Base-by-base conservation (phyloP, 2,888 invertebrate species). In the Gymnocheta viridis region DNA sequence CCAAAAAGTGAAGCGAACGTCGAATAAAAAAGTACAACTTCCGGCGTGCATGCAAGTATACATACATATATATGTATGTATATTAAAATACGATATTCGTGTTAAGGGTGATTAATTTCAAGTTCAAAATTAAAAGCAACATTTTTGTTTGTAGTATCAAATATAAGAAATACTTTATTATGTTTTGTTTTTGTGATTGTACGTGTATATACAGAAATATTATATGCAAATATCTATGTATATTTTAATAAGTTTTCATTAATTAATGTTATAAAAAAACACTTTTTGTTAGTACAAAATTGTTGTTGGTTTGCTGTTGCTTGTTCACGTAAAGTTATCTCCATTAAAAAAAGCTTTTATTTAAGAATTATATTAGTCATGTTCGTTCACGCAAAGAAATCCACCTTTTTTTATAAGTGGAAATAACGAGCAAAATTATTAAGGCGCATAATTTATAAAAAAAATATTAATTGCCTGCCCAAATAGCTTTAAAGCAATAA, bases 201-300 rank as follows among this genome's bases (percentile, higher is more conserved):
- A 86, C 85, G 85, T 86, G 85, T 87, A 87, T 87, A 86, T 87
- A 87, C 87, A 87, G 87, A 86, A 81, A 81, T 72, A 51, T 82
- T 72, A 78, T 84, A 73, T 77, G 76, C 76, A 82, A 79, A 56
- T 83, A n/a, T n/a, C n/a, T n/a, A n/a, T n/a, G n/a, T n/a, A 73
- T 76, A 77, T 81, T 73, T 78, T 60, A 81, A 81, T 77, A 60
- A 85, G 74, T 82, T 77, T 86, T 79, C 73, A 73, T 79, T 77
- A 85, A 69, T 74, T 80, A 74, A 73, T 72, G 64, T 80, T 74
- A 70, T 60, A 60, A 69, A 84, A 81, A 84, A 58, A 77, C 82
- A 73, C 82, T 82, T 86, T 81, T 84, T 78, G 86, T 83, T 81
- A 86, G 85, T 81, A 85, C 81, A 84, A 81, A 35, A 60, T 77